phyloP scores from a whole-genome alignment of 1,140 invertebrate species.

The Dendroctonus ponderosae region DNA sequence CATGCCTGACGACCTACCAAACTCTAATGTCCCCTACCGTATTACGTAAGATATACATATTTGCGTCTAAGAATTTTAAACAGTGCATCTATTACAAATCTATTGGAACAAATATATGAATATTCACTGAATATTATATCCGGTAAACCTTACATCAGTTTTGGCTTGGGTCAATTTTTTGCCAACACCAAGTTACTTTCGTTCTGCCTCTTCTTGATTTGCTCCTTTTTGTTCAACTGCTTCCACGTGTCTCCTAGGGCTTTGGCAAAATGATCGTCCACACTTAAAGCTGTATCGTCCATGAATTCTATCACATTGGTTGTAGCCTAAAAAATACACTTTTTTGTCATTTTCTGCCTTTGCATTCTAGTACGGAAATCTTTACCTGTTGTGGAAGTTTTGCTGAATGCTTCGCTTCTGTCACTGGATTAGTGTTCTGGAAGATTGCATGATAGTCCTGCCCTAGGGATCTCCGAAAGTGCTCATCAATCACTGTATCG shows the following conservation, averaged over 20 bases:
- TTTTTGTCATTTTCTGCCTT: neutral
- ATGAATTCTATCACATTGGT: slow-evolving; percentile 47
- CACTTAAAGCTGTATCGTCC: slow-evolving; percentile 51
- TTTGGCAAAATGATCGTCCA: slow-evolving; percentile 96
- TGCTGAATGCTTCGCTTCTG: slow-evolving; percentile 52
- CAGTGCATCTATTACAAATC: no score
- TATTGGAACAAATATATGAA: no score
- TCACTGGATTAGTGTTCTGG: slow-evolving; percentile 49
- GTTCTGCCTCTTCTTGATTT: slow-evolving; percentile 39
- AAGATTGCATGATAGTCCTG: slow-evolving; percentile 83
- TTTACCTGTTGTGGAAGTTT: slow-evolving; percentile 49
- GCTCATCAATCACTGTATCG: slow-evolving; percentile 92
- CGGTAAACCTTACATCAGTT: no score
- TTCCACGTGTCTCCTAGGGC: slow-evolving; percentile 92
- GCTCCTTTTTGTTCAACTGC: slow-evolving; percentile 59
- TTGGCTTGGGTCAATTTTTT: slow-evolving; percentile 17
- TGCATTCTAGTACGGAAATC: neutral
- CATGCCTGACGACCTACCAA: no score
- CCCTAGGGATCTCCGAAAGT: slow-evolving; percentile 89
- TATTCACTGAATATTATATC: no score
- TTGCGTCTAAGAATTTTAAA: no score
- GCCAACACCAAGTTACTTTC: slow-evolving; percentile 39
- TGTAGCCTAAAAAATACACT: slow-evolving; percentile 11
- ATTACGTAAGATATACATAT: no score
- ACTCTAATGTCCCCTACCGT: no score